These are phyloP conservation scores for Habrosyne pyritoides DNA, from an alignment of 2,888 invertebrate genomes.

Conservation along the genomic window DNA sequence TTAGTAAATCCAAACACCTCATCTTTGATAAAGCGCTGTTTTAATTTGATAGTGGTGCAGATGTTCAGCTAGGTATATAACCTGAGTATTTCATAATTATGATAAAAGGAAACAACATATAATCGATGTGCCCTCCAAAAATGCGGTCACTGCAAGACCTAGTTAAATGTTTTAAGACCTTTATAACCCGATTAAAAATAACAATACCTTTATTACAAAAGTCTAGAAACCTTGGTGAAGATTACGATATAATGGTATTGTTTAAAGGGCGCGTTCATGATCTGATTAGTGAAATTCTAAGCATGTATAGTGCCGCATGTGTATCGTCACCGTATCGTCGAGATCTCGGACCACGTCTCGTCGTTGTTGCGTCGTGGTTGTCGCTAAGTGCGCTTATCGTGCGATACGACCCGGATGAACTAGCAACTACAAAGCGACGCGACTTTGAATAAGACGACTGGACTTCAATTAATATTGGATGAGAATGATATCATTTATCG, in stretches of 20 bases:
- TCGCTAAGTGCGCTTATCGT: background rate
- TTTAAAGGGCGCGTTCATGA: conserved; percentile 43
- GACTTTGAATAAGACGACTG: background rate
- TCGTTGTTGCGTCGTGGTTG: background rate
- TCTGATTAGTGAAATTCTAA: conserved; percentile 25
- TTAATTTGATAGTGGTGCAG: too few relatives aligned
- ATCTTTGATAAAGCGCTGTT: too few relatives aligned
- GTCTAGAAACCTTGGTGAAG: conserved; percentile 28
- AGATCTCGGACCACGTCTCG: background rate
- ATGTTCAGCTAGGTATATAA: too few relatives aligned
- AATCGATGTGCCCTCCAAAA: background rate
- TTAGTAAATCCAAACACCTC: too few relatives aligned
- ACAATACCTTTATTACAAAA: conserved; percentile 35
- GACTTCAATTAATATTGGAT: background rate
- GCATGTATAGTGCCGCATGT: conserved; percentile 6
- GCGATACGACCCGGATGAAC: background rate
- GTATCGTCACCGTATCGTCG: background rate
- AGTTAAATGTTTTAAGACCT: conserved; percentile 11
- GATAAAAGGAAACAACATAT: background rate
- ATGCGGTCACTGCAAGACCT: background rate
- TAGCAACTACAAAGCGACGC: background rate
- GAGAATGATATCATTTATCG: background rate
- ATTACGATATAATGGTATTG: conserved; percentile 32
- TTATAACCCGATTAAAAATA: conserved; percentile 12
- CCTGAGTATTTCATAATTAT: background rate